phyloP scores from a whole-genome alignment of 2,888 invertebrate species.

The Subacronicta megacephala region DNA sequence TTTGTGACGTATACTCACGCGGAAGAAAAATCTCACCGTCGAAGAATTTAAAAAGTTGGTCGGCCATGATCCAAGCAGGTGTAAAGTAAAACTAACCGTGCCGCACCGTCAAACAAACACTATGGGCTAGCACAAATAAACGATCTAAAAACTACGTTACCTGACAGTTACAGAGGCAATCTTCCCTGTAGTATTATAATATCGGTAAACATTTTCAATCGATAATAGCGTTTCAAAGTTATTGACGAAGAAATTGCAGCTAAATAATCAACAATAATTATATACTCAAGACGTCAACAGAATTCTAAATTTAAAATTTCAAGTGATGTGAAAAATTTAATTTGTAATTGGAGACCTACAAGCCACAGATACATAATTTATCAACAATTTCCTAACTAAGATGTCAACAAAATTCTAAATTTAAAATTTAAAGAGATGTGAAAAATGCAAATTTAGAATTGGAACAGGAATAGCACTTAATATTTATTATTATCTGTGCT shows the following conservation, averaged over 20 bases:
- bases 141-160: constrained; percentile 18
- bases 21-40: constrained; percentile 7
- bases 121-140: constrained; percentile 42
- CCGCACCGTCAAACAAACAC: constrained; percentile 29
- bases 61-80: constrained; percentile 48
- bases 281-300: background rate
- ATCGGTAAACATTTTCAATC: too few species aligned
- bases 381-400: too few species aligned
- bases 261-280: too few species aligned
- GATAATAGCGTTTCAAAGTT: too few species aligned
- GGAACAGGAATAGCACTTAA: background rate
- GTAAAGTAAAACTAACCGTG: constrained; percentile 34
- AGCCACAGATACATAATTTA: too few species aligned
- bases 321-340: background rate
- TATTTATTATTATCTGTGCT: background rate
- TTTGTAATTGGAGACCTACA: constrained; percentile 6
- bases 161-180: constrained; percentile 14
- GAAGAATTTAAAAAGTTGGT: constrained; percentile 30
- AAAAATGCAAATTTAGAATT: background rate
- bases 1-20: background rate
- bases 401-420: background rate
- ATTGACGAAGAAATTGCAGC: too few species aligned
- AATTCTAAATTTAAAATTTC: background rate
- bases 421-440: background rate
- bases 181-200: constrained; percentile 11